A percentile compares a stretch with the other conserved stretches of the same genome.
Evolutionary conservation across 1,140 invertebrate genomes (phyloP).

Genomic region (Drosophila burlai): DNA sequence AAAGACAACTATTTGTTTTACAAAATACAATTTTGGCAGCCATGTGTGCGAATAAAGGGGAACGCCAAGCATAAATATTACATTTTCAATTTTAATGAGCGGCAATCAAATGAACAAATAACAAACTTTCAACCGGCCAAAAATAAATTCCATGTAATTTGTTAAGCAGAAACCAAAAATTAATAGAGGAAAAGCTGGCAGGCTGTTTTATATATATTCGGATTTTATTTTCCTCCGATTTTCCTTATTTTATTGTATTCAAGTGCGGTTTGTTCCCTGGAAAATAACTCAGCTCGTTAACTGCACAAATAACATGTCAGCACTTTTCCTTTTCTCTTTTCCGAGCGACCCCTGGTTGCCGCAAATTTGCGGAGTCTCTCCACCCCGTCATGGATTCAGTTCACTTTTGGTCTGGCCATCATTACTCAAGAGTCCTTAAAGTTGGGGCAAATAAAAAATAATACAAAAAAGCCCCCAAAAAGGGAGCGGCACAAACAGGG

Average conservation of each 20-base stretch:
- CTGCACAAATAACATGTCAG: constrained; percentile 82
- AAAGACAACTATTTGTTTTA: constrained; percentile 1
- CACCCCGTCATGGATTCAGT: constrained; percentile 59
- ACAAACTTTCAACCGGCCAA: constrained; percentile 31
- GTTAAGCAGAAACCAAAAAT: constrained; percentile 68
- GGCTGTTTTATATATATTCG: constrained; percentile 25
- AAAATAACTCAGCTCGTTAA: constrained; percentile 82
- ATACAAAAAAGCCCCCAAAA: constrained; percentile 5
- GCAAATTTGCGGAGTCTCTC: constrained; percentile 67
- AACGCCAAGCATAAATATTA: constrained; percentile 49
- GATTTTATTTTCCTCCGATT: constrained; percentile 38
- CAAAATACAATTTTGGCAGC: constrained; percentile 8
- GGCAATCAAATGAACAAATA: constrained; percentile 74
- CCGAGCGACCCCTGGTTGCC: constrained; percentile 29
- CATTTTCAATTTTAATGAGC: constrained; percentile 78
- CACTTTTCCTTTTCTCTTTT: constrained; percentile 41
- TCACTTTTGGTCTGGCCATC: constrained; percentile 65
- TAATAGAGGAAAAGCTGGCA: constrained; percentile 23
- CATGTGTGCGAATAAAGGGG: neutral
- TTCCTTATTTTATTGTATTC: constrained; percentile 63
- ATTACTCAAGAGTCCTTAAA: constrained; percentile 76
- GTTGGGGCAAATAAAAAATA: constrained; percentile 46
- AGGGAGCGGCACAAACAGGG: neutral
- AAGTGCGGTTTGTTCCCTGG: constrained; percentile 75
- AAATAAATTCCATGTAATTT: constrained; percentile 64